Percentiles rank a stretch among this genome's conserved stretches.
These are phyloP conservation scores for Leptogaster cylindrica DNA, from an alignment of 2,888 invertebrate genomes.

Conservation along the genomic window DNA sequence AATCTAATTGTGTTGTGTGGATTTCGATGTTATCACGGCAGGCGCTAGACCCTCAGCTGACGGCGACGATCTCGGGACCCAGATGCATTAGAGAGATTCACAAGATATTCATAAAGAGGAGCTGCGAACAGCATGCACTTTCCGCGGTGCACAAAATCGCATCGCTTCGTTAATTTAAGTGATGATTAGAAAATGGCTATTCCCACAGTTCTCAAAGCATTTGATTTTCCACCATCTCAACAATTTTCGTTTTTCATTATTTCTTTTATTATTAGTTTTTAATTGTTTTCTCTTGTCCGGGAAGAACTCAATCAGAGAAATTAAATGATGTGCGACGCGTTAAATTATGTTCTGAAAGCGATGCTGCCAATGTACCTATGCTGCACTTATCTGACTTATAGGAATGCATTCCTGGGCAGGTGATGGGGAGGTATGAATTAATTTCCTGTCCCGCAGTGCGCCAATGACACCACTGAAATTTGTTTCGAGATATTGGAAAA, in stretches of 20 bases:
- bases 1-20: conserved; percentile 39
- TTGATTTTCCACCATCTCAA: conserved; percentile 13
- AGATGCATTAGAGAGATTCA: conserved; percentile 36
- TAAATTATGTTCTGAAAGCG: neutral
- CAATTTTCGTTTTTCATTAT: neutral
- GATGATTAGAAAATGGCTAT: conserved; percentile 37
- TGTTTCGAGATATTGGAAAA: too few species aligned
- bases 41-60: conserved; percentile 21
- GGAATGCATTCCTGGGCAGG: too few species aligned
- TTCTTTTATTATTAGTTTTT: conserved; percentile 7
- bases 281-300: neutral
- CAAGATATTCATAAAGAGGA: conserved; percentile 33
- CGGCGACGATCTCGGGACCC: conserved; percentile 26
- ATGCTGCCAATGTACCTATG: too few species aligned
- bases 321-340: neutral
- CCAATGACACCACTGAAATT: too few species aligned
- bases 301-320: conserved; percentile 31
- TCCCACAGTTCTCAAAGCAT: conserved; percentile 18
- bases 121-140: conserved; percentile 30
- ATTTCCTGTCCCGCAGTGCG: too few species aligned
- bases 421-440: too few species aligned
- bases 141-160: conserved; percentile 24
- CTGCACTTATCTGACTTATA: too few species aligned
- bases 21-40: conserved; percentile 34
- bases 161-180: conserved; percentile 34